Percentiles rank a stretch among this genome's conserved stretches.
These are phyloP conservation scores for Ambastaia sidthimunki DNA, from an alignment of 2,797 vertebrate genomes.

Conservation along the genomic window DNA sequence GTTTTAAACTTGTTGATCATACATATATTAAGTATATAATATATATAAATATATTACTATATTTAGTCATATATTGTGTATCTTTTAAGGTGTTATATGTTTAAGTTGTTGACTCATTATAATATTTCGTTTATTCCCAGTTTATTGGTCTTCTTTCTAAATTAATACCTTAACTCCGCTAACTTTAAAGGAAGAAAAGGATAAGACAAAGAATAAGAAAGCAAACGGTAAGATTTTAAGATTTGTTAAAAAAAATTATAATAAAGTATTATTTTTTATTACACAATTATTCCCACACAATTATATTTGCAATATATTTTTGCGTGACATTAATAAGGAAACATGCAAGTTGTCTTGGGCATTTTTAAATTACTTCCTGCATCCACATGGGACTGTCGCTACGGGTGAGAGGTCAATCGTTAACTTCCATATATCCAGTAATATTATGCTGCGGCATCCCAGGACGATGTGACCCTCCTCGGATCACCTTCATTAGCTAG, in stretches of 20 bases:
- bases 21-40: no score
- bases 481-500: slow-evolving; percentile 63
- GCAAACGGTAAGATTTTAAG: no score
- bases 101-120: no score
- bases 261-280: background rate
- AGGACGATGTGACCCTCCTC: slow-evolving; percentile 77
- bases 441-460: slow-evolving; percentile 72
- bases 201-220: no score
- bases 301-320: background rate
- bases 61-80: no score
- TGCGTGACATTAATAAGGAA: background rate
- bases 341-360: background rate
- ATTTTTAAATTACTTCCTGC: slow-evolving; percentile 61
- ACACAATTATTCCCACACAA: background rate
- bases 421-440: slow-evolving; percentile 66
- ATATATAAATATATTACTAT: no score
- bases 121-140: no score
- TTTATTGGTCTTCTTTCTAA: no score
- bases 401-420: slow-evolving; percentile 76
- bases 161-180: no score
- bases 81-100: no score
- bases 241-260: background rate
- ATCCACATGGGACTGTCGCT: slow-evolving; percentile 58
- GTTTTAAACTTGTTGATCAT: no score
- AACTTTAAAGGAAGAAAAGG: no score